Conservation (phyloP, 2,888 invertebrate species). For the Aplocera efformata region DNA sequence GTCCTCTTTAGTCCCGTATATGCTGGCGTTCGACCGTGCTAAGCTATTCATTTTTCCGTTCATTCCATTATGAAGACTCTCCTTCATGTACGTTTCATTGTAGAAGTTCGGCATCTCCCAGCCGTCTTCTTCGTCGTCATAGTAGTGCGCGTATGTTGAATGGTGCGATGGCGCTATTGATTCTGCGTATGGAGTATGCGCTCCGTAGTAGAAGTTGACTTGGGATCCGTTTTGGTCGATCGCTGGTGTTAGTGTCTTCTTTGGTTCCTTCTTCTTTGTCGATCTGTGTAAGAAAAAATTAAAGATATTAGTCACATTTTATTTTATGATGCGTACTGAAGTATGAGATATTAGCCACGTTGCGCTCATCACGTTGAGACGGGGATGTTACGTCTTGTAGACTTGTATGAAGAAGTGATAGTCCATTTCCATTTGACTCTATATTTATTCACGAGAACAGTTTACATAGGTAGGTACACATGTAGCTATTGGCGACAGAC, state of each 20-base stretch:
- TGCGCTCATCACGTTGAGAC: no score
- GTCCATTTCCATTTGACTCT: no score
- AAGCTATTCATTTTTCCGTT: conserved; percentile 95
- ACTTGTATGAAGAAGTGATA: no score
- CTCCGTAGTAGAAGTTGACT: conserved; percentile 97
- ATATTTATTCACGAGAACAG: no score
- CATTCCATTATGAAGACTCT: conserved; percentile 91
- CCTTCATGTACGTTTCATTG: conserved; percentile 98
- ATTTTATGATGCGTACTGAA: no score
- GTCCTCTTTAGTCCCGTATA: conserved; percentile 97
- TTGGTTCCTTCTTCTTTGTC: conserved; percentile 93
- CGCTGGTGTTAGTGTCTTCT: conserved; percentile 93
- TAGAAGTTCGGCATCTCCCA: conserved; percentile 99
- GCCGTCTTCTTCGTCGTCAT: conserved; percentile 97
- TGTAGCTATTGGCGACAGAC: no score
- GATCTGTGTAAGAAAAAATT: conserved; percentile 74
- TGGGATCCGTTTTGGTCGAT: conserved; percentile 95
- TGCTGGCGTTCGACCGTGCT: conserved; percentile 95
- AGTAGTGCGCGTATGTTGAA: conserved; percentile 96
- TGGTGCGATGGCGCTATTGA: conserved; percentile 97
- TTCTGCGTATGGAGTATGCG: conserved; percentile 96
- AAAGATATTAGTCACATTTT: no score
- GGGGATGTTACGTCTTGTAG: no score
- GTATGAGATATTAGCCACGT: no score
- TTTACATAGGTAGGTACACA: no score